phyloP scores from a whole-genome alignment of 2,113 vertebrate genomes.

The Formicarius rufipectus region DNA sequence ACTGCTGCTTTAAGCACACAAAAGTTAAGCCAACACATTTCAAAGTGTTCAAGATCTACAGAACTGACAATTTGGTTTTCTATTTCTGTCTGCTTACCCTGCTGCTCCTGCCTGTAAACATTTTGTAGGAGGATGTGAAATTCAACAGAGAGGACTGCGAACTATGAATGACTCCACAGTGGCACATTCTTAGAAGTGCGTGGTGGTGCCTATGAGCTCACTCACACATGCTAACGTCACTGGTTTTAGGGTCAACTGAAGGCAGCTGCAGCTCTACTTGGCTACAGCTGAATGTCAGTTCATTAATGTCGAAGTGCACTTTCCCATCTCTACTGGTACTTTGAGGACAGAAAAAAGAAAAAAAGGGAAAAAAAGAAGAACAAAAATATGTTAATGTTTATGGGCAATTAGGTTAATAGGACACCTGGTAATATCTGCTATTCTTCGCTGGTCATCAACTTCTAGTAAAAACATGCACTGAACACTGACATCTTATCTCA shows the following conservation, averaged over 20 bases:
- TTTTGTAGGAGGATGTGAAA: conserved; percentile 53
- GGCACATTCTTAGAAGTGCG: conserved; percentile 26
- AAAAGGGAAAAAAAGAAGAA: no score
- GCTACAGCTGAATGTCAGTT: not conserved
- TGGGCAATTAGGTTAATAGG: not conserved
- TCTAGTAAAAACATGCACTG: not conserved
- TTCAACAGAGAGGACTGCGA: conserved; percentile 26
- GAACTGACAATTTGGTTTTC: conserved; percentile 56
- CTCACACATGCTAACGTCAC: not conserved
- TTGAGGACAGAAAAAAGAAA: not conserved
- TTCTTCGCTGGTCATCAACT: not conserved
- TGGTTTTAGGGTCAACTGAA: not conserved
- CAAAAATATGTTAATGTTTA: not conserved
- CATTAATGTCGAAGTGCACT: not conserved
- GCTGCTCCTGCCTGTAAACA: conserved; percentile 41
- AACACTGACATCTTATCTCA: not conserved
- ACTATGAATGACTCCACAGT: conserved; percentile 31
- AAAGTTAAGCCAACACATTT: conserved; percentile 48
- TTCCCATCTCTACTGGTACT: not conserved
- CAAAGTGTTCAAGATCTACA: conserved; percentile 10
- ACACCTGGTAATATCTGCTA: not conserved
- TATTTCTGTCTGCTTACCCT: conserved; percentile 65
- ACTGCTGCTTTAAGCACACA: conserved; percentile 30
- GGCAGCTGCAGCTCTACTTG: not conserved
- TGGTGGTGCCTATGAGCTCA: conserved; percentile 47